A percentile compares a stretch with the other conserved stretches of the same genome.
Evolutionary conservation across 2,888 invertebrate genomes (phyloP).

Genomic region (Coleophora flavipennella): DNA sequence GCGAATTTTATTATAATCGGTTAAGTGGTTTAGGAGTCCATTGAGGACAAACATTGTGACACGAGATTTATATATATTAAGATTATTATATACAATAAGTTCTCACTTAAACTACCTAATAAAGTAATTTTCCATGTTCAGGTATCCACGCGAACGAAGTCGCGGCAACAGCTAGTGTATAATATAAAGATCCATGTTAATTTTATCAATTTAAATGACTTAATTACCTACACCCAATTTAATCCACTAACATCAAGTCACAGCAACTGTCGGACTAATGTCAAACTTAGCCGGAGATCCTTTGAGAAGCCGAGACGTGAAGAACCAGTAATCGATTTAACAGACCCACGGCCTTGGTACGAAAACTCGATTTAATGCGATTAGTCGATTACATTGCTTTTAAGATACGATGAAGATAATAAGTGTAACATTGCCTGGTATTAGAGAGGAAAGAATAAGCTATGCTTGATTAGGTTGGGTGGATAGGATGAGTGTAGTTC

Average conservation of each 20-base stretch:
- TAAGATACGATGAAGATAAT: not conserved
- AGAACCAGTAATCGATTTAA: slow-evolving; percentile 18
- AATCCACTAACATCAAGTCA: slow-evolving; percentile 43
- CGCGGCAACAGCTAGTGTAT: no score
- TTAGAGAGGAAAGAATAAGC: slow-evolving; percentile 11
- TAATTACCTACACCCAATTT: slow-evolving; percentile 56
- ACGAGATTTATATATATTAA: no score
- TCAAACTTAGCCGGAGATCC: slow-evolving; percentile 33
- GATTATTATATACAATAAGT: no score
- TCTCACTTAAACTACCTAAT: no score
- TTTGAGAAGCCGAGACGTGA: slow-evolving; percentile 13
- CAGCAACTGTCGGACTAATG: slow-evolving; percentile 47
- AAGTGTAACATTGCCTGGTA: not conserved
- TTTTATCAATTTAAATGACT: slow-evolving; percentile 38
- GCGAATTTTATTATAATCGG: no score
- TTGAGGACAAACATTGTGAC: no score
- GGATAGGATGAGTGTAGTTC: no score
- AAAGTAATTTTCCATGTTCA: no score
- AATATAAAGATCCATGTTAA: no score
- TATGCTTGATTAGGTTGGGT: no score
- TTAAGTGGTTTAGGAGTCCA: no score
- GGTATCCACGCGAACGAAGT: no score
- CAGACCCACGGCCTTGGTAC: slow-evolving; percentile 6
- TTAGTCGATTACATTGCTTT: slow-evolving; percentile 12
- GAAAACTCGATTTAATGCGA: slow-evolving; percentile 25